Percentiles rank a stretch among this genome's conserved stretches.
These are phyloP conservation scores for Eumaeus atala DNA, from an alignment of 1,140 invertebrate genomes.

Conservation along the genomic window DNA sequence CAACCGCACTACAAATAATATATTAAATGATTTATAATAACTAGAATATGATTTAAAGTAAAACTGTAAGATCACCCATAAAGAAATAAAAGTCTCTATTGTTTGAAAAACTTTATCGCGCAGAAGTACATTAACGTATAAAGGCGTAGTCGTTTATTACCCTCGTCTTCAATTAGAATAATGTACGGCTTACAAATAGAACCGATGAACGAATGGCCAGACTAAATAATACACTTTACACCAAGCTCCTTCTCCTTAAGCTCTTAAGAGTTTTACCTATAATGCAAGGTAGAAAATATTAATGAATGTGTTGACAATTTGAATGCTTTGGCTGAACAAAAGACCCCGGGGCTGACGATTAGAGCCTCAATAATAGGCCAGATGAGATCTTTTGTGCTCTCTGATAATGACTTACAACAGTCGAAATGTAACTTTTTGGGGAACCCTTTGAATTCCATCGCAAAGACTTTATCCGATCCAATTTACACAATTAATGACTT, in stretches of 20 bases:
- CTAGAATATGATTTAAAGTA: no score
- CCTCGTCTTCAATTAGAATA: constrained; percentile 2
- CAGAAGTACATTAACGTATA: neutral
- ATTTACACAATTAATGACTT: neutral
- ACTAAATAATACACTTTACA: constrained; percentile 25
- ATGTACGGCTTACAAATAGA: constrained; percentile 10
- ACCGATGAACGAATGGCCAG: constrained; percentile 17
- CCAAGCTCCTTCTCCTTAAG: constrained; percentile 20
- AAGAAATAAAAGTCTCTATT: no score
- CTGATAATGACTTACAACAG: constrained; percentile 57
- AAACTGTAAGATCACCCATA: no score
- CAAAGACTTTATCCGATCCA: no score
- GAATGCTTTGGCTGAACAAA: constrained; percentile 50
- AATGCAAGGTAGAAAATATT: constrained; percentile 46
- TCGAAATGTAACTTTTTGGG: constrained; percentile 52
- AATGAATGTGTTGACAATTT: constrained; percentile 61
- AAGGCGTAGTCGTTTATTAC: constrained; percentile 1
- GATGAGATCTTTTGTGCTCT: constrained; percentile 56
- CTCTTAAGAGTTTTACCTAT: constrained; percentile 33
- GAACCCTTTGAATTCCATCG: constrained; percentile 20
- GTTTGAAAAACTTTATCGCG: no score
- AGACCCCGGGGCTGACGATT: constrained; percentile 39
- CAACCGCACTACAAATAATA: no score
- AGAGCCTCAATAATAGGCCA: constrained; percentile 48
- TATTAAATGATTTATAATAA: no score